phyloP scores from a whole-genome alignment of 2,113 vertebrate species.

The Oriolus oriolus region DNA sequence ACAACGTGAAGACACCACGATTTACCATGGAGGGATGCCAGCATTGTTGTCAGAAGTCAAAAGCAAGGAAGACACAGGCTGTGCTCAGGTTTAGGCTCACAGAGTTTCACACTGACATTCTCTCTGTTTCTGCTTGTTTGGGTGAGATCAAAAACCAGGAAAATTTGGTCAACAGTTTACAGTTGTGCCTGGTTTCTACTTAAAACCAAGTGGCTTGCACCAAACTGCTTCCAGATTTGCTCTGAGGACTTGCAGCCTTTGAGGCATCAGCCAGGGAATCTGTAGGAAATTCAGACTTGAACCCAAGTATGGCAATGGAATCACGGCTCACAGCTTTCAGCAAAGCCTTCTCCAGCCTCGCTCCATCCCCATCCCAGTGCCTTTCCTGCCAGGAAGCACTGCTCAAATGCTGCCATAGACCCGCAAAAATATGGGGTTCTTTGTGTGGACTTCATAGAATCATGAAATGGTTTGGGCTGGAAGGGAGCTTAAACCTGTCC shows the following conservation, averaged over 20 bases:
- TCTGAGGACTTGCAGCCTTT: not conserved
- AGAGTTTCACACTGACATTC: not conserved
- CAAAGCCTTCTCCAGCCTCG: not conserved
- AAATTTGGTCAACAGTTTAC: not conserved
- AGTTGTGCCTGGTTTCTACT: not conserved
- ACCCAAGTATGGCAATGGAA: not conserved
- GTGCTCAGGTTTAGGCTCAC: not conserved
- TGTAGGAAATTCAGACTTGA: not conserved
- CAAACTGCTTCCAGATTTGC: slow-evolving; percentile 1
- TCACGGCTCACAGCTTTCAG: not conserved
- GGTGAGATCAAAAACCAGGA: not conserved
- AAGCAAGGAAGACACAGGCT: not conserved
- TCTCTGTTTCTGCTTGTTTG: not conserved
- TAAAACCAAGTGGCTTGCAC: not conserved
- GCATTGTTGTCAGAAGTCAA: not conserved
- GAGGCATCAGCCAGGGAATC: not conserved
- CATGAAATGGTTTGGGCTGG: not conserved
- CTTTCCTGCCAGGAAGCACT: not conserved
- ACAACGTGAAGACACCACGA: not conserved
- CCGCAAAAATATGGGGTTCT: rapidly evolving
- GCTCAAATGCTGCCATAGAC: not conserved
- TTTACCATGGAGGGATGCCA: not conserved
- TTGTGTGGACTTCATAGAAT: not conserved
- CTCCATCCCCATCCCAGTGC: not conserved
- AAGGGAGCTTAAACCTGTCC: not conserved